Evolutionary conservation across 2,888 invertebrate species (phyloP).

Genomic region (Epinotia bilunana): DNA sequence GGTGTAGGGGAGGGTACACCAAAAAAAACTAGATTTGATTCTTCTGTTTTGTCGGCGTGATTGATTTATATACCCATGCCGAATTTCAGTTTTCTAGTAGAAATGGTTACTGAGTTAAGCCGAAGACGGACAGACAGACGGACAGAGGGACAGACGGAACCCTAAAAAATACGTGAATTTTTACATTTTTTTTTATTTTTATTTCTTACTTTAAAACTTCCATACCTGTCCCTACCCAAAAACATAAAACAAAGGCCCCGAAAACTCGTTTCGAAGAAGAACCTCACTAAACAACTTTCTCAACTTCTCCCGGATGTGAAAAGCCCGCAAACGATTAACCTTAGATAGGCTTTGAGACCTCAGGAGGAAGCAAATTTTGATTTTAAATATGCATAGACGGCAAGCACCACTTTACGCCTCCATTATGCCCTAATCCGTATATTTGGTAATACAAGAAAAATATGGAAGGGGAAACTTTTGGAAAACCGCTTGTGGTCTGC

Average conservation of each 20-base stretch:
- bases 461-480: slow-evolving; percentile 21
- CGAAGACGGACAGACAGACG: too few species aligned
- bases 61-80: too few species aligned
- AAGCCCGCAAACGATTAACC: slow-evolving; percentile 38
- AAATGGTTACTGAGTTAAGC: too few species aligned
- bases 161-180: too few species aligned
- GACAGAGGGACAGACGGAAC: too few species aligned
- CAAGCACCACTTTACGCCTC: slow-evolving; percentile 31
- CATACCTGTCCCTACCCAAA: background rate
- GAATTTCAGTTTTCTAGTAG: too few species aligned
- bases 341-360: slow-evolving; percentile 26
- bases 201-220: too few species aligned
- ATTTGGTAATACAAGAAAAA: slow-evolving; percentile 31
- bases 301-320: slow-evolving; percentile 23
- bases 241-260: background rate
- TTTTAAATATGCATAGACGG: slow-evolving; percentile 41
- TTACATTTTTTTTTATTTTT: too few species aligned
- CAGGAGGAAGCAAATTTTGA: slow-evolving; percentile 33
- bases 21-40: too few species aligned
- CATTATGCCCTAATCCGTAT: slow-evolving; percentile 29
- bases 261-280: background rate
- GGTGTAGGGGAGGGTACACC: too few species aligned
- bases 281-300: slow-evolving; percentile 7
- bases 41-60: too few species aligned
- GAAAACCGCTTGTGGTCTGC: background rate